A percentile compares a stretch with the other conserved stretches of the same genome.
These are phyloP conservation scores for Steinernema hermaphroditum DNA, from an alignment of 2,888 invertebrate genomes.

Conservation along the genomic window DNA sequence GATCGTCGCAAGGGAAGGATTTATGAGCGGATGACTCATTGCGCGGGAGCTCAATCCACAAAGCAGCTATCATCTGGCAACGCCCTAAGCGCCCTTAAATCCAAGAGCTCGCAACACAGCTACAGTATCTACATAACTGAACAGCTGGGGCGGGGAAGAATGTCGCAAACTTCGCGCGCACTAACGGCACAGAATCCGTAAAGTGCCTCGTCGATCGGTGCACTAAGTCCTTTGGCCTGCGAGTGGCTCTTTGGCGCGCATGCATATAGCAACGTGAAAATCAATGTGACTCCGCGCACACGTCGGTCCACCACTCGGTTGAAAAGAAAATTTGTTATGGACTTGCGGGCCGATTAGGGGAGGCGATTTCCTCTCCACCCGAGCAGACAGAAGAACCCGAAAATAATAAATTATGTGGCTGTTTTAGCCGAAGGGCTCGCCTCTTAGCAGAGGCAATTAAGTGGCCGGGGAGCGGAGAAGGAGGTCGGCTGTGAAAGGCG, in stretches of 20 bases:
- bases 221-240: background rate
- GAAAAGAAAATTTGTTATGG: slow-evolving; percentile 11
- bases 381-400: background rate
- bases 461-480: background rate
- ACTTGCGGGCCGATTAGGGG: slow-evolving; percentile 15
- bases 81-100: too few relatives aligned
- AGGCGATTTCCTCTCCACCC: background rate
- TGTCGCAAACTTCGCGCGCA: too few relatives aligned
- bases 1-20: too few relatives aligned
- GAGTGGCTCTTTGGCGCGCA: background rate
- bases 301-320: background rate
- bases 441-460: background rate
- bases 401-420: slow-evolving; percentile 18
- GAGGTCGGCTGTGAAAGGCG: too few relatives aligned
- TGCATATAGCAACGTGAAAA: slow-evolving; percentile 11
- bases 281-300: background rate
- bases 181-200: background rate
- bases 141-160: too few relatives aligned
- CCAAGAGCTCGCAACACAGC: too few relatives aligned
- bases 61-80: too few relatives aligned
- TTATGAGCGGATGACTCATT: too few relatives aligned
- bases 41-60: too few relatives aligned
- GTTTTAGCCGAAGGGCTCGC: background rate
- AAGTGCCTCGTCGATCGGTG: background rate
- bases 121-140: too few relatives aligned